Evolutionary conservation across 23 tunicate species (phyloP).

Genomic region (Phallusia fumigata): DNA sequence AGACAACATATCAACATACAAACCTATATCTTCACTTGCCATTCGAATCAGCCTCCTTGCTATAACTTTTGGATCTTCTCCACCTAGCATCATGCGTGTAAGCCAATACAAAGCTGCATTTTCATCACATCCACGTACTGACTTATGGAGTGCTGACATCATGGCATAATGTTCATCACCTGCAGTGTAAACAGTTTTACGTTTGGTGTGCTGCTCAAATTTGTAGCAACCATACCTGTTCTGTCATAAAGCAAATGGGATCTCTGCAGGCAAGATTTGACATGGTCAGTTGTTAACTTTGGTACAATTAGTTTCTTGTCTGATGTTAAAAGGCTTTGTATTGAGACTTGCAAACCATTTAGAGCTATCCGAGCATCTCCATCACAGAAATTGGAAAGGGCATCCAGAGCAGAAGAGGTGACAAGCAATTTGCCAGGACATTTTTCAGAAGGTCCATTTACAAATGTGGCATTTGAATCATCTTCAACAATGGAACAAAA

Average conservation of each 20-base stretch:
- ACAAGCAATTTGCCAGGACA: not conserved
- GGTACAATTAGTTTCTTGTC: not conserved
- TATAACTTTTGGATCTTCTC: slow-evolving; percentile 73
- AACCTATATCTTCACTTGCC: slow-evolving; percentile 85
- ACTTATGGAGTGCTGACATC: slow-evolving; percentile 73
- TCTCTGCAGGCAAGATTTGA: slow-evolving; percentile 50
- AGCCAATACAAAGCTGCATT: slow-evolving; percentile 81
- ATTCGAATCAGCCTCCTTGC: slow-evolving; percentile 71
- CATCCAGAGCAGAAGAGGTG: slow-evolving; percentile 25
- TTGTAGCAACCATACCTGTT: slow-evolving; percentile 34
- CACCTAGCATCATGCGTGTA: slow-evolving; percentile 77
- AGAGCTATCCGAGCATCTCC: slow-evolving; percentile 82
- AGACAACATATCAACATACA: not conserved
- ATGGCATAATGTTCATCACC: slow-evolving; percentile 85
- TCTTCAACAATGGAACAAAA: not conserved
- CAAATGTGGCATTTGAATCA: not conserved
- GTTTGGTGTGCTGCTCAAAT: no score
- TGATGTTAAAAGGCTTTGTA: slow-evolving; percentile 20
- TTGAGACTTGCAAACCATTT: slow-evolving; percentile 65
- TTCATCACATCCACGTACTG: slow-evolving; percentile 78
- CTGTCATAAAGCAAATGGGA: slow-evolving; percentile 54
- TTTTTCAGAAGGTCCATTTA: not conserved
- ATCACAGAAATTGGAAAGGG: slow-evolving; percentile 60
- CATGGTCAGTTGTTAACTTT: slow-evolving; percentile 12
- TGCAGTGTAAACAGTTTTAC: not conserved